Percentiles rank a stretch among this genome's conserved stretches.
Conservation (phyloP, 2,888 invertebrate genomes). For the Odontocolon sp. region DNA sequence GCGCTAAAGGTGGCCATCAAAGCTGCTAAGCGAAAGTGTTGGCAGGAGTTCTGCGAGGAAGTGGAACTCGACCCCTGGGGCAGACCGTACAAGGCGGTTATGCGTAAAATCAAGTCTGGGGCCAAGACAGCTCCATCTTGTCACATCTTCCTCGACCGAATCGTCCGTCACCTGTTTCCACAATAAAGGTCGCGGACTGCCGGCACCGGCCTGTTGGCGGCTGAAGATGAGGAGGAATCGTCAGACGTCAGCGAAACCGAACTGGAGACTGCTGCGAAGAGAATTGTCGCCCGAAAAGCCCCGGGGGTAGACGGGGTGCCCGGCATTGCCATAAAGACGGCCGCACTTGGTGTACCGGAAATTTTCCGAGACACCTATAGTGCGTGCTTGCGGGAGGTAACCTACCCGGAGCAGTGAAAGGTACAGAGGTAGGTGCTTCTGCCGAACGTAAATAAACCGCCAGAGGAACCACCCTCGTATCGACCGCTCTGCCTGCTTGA, state of each 20-base stretch:
- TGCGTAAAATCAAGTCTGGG: slow-evolving; percentile 12
- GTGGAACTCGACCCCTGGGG: too few species aligned
- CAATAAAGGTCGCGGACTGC: background rate
- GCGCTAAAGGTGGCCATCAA: background rate
- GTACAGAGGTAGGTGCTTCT: too few species aligned
- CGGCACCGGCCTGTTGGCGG: slow-evolving; percentile 1
- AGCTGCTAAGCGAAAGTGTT: background rate
- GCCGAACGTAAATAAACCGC: too few species aligned
- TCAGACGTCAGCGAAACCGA: slow-evolving; percentile 1
- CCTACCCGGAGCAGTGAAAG: too few species aligned
- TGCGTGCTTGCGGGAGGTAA: background rate
- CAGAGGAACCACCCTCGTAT: background rate
- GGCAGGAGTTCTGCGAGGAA: too few species aligned
- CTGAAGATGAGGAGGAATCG: background rate
- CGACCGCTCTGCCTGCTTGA: background rate
- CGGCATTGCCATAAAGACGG: background rate
- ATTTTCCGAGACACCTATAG: background rate
- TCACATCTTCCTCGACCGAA: slow-evolving; percentile 10
- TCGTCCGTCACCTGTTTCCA: slow-evolving; percentile 18
- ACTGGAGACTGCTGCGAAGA: background rate
- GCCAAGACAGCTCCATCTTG: slow-evolving; percentile 2
- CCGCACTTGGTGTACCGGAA: background rate
- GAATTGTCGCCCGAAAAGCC: background rate
- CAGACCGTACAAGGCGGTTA: too few species aligned
- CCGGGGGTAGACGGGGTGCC: slow-evolving; percentile 4